Evolutionary conservation across 2,113 vertebrate species (phyloP), one percentile per base, ranked within the genome.

Genomic region (Silurus meridionalis): DNA sequence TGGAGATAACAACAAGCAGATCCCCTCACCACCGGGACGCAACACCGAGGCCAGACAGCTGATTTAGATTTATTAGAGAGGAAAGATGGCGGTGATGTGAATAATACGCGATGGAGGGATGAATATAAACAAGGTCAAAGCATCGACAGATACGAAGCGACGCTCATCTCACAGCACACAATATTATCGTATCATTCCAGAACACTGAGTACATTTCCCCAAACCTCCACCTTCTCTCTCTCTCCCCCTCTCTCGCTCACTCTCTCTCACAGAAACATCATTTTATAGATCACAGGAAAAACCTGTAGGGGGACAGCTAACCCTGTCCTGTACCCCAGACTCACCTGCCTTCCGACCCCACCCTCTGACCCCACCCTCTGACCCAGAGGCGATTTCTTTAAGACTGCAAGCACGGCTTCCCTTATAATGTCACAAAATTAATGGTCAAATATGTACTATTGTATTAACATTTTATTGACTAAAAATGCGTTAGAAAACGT

Each of bases 1-100:
- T 37, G 69, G 74, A 58, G 78, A 82, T 66, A 87, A 87, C 78
- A 52, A 77, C 87, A 87, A 80, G 46, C 85, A 87, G 60, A 89
- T 81, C 63, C 48, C 60, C 37, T 78, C 74, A 23, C 58, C 46
- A 15, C 8, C 48, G 61, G 75, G 52, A 50, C 48, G 23, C 11
- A 64, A 71, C 48, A 55, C 53, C 0, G 50, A 71, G 66, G 64
- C 64, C n/a, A 69, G 58, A 63, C 28, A 23, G 48, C 48, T 52
- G 55, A 79, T 72, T 28, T n/a, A 11, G 17, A 71, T 80, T 84
- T 85, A 79, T 80, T 80, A 80, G 55, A 4, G 25, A 80, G 77
- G 55, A 48, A 80, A 80, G 57, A 61, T 48, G 57, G 75, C n/a
- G 15, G 57, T 21, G 57, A 61, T 61, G 77, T 80, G 55, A 80